phyloP scores from a whole-genome alignment of 2,113 vertebrate species.

The Arizona elegans region DNA sequence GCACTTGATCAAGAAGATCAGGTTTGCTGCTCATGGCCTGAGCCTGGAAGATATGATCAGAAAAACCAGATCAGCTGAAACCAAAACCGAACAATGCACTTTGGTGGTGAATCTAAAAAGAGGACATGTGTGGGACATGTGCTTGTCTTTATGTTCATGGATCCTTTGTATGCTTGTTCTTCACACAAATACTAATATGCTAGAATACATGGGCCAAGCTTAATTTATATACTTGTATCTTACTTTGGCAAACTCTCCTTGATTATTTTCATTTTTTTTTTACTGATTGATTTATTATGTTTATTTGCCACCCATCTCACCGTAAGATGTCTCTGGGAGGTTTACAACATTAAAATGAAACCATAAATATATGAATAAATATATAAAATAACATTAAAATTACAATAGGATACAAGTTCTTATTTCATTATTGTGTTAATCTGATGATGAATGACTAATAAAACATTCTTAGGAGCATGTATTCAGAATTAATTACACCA shows the following conservation, averaged over 20 bases:
- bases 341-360: background rate
- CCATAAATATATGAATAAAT: background rate
- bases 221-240: slow-evolving; percentile 11
- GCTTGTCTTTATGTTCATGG: background rate
- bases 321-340: background rate
- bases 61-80: slow-evolving; percentile 36
- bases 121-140: background rate
- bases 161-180: background rate
- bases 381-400: background rate
- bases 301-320: background rate
- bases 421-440: background rate
- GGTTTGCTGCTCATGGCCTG: slow-evolving; percentile 88
- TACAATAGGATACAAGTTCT: background rate
- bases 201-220: background rate
- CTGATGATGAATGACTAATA: background rate
- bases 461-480: background rate
- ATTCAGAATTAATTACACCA: background rate
- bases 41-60: slow-evolving; percentile 73
- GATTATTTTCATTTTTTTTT: background rate
- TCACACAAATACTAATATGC: background rate
- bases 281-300: background rate
- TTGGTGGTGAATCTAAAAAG: background rate
- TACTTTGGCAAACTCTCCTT: background rate
- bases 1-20: slow-evolving; percentile 83
- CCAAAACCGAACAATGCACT: slow-evolving; percentile 13